Base-by-base conservation (phyloP, 1,140 invertebrate genomes). In the Rhopalosiphum padi region DNA sequence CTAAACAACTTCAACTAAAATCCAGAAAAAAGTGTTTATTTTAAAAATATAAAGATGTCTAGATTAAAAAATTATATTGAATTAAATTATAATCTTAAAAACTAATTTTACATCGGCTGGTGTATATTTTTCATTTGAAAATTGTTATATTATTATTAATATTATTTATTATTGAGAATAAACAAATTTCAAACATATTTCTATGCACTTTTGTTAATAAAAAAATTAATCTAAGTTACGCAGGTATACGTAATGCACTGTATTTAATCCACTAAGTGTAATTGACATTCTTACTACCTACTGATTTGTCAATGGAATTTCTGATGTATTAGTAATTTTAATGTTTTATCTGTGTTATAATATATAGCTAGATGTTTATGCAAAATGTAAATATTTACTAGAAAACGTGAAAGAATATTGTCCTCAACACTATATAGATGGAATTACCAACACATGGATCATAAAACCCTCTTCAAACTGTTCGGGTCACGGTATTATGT, bases 401-500 rank as follows among this genome's bases (percentile, higher is more conserved):
- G 51, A 94, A 21, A 48, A 68, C 8, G 46, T 94, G 6, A 43
- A 91, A 53, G 23, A 68, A 3, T 91, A 92, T 46, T 98, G 97
- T 97, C 98, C 98, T 0, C 98, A 98, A 95, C 96, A 97, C 91
- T 96, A 97, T 2, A 96, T 98, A 94, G 98, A 99, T 95, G 98
- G 98, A 1, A 96, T 96, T 82, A 96, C 97, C 93, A 99, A 99
- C 95, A 97, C 99, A 91, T 99, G 98, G 98, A 99, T 99, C 94
- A 96, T 99, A 46, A 99, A 99, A 95, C 99, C 99, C 0, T 98
- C 98, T 25, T 98, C 98, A 91, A 98, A 98, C 95, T 99, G 98
- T 94, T 96, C 98, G 7, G 98, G 99, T 0, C 96, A 98, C 94
- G 98, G 98, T 85, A 99, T 99, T 93, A 96, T 97, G 35, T 96